A percentile compares a stretch with the other conserved stretches of the same genome.
Conservation (phyloP, 2,888 invertebrate species). For the Pseudanteris insignis region DNA sequence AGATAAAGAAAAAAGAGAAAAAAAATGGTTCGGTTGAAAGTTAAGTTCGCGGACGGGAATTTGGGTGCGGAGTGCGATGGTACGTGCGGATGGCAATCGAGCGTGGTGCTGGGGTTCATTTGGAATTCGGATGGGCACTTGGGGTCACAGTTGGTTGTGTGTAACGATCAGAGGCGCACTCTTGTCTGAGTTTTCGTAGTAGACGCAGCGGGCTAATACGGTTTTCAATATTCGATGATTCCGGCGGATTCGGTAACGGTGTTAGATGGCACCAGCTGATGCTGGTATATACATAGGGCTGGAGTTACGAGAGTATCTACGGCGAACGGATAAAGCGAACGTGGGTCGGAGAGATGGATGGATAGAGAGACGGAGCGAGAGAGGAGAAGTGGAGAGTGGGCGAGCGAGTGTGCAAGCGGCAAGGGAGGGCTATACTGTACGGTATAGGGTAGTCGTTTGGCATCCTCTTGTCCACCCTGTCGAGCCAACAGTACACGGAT, state of each 20-base stretch:
- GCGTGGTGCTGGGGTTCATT: conserved; percentile 24
- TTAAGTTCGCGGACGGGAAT: conserved; percentile 9
- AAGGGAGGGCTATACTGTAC: conserved; percentile 14
- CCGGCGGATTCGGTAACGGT: conserved; percentile 63
- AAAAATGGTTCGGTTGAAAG: conserved; percentile 8
- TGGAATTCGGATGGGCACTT: conserved; percentile 41
- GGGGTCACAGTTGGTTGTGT: conserved; percentile 36
- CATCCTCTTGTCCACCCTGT: conserved; percentile 47
- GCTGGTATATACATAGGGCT: conserved; percentile 21
- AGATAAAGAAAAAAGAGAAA: no score
- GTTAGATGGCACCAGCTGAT: conserved; percentile 49
- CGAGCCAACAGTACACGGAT: conserved; percentile 46
- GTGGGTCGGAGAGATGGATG: background rate
- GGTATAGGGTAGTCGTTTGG: conserved; percentile 46
- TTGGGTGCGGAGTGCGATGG: conserved; percentile 14
- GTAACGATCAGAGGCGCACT: conserved; percentile 22
- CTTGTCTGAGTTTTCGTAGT: conserved; percentile 17
- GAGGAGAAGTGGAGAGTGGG: background rate
- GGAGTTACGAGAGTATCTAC: conserved; percentile 31
- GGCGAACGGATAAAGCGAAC: conserved; percentile 39
- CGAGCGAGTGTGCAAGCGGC: conserved; percentile 3
- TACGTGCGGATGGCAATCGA: conserved; percentile 27
- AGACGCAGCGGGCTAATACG: conserved; percentile 46
- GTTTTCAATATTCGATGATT: conserved; percentile 67
- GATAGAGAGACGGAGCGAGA: background rate